Base-by-base conservation (phyloP, 1,140 invertebrate genomes). In the Caenorhabditis briggsae region DNA sequence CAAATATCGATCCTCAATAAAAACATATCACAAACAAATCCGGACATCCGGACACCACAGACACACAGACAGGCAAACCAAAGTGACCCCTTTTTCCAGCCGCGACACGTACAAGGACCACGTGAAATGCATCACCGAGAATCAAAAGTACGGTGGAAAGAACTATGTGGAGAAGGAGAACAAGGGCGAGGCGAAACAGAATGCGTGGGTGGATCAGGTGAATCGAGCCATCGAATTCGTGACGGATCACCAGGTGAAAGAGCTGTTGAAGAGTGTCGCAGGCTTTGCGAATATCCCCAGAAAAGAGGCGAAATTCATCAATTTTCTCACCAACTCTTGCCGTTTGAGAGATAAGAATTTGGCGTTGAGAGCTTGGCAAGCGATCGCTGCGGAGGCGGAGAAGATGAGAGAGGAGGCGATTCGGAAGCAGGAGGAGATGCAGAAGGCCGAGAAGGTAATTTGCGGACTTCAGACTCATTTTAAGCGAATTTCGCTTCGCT, bases 81-180 rank as follows among this genome's bases (percentile, higher is more conserved):
- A 84, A 46, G 65, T 48, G 20, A 18, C n/a, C 1, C 5, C 11
- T 46, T 55, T 82, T 92, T 92, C 33, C 91, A 96, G 96, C 89
- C 95, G 94, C 2, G 94, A 96, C 88, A 95, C 96, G 55, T 97
- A 96, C 93, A 94, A 94, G 33, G 93, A 93, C 5, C 97, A 98
- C 92, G 96, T 94, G n/a, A 96, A 96, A 93, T 98, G 97, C 93
- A 94, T 98, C 58, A 95, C 95, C 5, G 97, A 98, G 94, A 95
- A 96, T 59, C 95, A 98, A 93, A 95, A 96, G 89, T 98, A 98
- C 92, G 95, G 96, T 48, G 96, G 95, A 16, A 95, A 96, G 93
- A 95, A 95, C 88, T 97, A 95, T 93, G 94, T 95, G 85, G 93
- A 95, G 33, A 96, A 96, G 93, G 91, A 90, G 55, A 90, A 89